Percentiles rank a stretch among this genome's conserved stretches.
These are phyloP conservation scores for Rhombomys opimus DNA, from an alignment of 2,113 vertebrate species.

Conservation along the genomic window DNA sequence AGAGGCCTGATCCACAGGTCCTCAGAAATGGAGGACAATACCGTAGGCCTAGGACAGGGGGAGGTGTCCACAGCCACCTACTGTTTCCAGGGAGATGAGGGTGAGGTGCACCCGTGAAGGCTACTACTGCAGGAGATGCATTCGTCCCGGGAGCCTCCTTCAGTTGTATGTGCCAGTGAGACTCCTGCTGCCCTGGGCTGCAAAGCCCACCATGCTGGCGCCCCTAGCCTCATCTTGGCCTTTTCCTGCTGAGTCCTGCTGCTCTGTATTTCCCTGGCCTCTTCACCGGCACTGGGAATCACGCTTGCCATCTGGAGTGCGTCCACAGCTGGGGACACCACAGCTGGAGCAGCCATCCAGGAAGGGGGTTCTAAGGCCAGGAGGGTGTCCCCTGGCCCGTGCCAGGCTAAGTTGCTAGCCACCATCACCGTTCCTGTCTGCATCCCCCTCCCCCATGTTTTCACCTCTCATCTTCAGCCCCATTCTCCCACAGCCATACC, in stretches of 20 bases:
- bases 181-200: neutral
- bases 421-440: neutral
- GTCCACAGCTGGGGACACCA: neutral
- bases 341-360: neutral
- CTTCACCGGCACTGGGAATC: neutral
- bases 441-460: neutral
- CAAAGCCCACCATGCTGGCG: neutral
- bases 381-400: neutral
- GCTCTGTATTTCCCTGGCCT: neutral
- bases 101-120: neutral
- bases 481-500: neutral
- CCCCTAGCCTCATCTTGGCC: neutral
- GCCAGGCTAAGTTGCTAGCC: neutral
- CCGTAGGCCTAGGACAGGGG: rapidly evolving
- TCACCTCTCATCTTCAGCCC: neutral
- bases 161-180: neutral
- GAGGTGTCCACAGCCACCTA: neutral
- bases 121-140: slow-evolving; percentile 1
- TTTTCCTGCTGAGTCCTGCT: neutral
- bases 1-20: neutral
- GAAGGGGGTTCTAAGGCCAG: neutral
- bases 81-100: slow-evolving; percentile 42
- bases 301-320: neutral
- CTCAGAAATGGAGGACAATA: neutral
- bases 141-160: slow-evolving; percentile 8